Evolutionary conservation across 2,797 vertebrate genomes (phyloP), one percentile per base, ranked within the genome.

Genomic region (Parauchenoglanis ngamensis): DNA sequence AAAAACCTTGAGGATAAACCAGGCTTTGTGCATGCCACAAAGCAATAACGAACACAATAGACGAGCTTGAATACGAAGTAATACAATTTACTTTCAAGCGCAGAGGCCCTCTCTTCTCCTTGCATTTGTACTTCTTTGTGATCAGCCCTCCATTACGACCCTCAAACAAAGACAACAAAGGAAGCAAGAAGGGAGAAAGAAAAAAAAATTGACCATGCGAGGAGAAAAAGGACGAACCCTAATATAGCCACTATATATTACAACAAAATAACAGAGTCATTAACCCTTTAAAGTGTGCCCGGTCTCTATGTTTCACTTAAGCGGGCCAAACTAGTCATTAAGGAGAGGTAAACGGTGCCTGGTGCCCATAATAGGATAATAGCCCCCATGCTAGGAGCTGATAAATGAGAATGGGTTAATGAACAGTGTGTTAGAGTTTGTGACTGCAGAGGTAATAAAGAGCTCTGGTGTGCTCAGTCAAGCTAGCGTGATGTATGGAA

Each of bases 51-150:
- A 25, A 40, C 84, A 90, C 89, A 92, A 94, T 92, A 92, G 86
- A 91, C 93, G 92, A 91, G 89, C 90, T 85, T 91, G 91, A 91
- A 88, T 90, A 84, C 70, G 13, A 91, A 87, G 85, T 65, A 86
- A 91, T 90, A 90, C 77, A 92, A 92, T 92, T 91, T 85, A 89
- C 93, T 94, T 88, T 92, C 92, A 94, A 94, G 92, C 93, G 89
- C 89, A 59, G 23, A 23, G 68, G 35, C 57, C 65, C 57, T 90
- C 89, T 90, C 88, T 91, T 90, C 88, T 87, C 78, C 70, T 57
- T 85, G 84, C 90, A 68, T 90, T 91, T 87, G 86, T 92, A 91
- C 85, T 91, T 89, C 93, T 92, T 92, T 89, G 90, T 90, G 85
- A 49, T 88, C 72, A 90, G 91, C 91, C 91, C 92, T 92, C 92